phyloP scores from a whole-genome alignment of 2,888 invertebrate genomes.

The Cerceris ruficornis region DNA sequence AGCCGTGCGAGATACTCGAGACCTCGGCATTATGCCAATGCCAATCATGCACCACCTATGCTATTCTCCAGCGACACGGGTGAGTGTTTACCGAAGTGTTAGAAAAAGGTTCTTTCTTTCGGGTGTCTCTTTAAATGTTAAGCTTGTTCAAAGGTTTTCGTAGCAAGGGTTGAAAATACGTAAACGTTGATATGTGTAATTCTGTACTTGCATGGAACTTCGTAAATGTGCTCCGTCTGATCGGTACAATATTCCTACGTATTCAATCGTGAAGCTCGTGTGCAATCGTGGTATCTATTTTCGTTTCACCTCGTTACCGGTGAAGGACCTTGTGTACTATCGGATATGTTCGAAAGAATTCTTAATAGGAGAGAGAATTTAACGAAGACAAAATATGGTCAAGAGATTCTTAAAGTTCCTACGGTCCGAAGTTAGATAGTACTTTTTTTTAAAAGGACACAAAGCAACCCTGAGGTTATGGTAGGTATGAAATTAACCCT shows the following conservation, averaged over 20 bases:
- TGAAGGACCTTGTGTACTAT: slow-evolving; percentile 12
- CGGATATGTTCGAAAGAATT: background rate
- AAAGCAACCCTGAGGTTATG: too few relatives aligned
- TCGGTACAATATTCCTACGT: background rate
- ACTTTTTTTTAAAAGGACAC: too few relatives aligned
- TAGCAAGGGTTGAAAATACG: too few relatives aligned
- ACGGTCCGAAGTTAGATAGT: too few relatives aligned
- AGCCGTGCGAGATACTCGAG: slow-evolving; percentile 86
- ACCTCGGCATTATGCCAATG: slow-evolving; percentile 91
- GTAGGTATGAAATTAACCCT: too few relatives aligned
- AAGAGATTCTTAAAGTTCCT: too few relatives aligned
- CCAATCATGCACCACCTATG: slow-evolving; percentile 92
- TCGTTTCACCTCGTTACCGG: slow-evolving; percentile 43
- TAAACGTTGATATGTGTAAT: too few relatives aligned
- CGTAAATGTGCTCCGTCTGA: background rate
- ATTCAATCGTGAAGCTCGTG: slow-evolving; percentile 13
- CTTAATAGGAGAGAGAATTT: background rate
- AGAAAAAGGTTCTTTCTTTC: background rate
- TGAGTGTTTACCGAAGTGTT: slow-evolving; percentile 79
- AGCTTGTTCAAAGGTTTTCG: too few relatives aligned
- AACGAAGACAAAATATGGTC: too few relatives aligned
- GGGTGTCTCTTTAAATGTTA: too few relatives aligned
- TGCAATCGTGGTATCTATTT: slow-evolving; percentile 39
- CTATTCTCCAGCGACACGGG: slow-evolving; percentile 94
- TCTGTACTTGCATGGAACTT: background rate